Evolutionary conservation across 2,113 vertebrate species (phyloP).

Genomic region (Lethenteron reissneri): DNA sequence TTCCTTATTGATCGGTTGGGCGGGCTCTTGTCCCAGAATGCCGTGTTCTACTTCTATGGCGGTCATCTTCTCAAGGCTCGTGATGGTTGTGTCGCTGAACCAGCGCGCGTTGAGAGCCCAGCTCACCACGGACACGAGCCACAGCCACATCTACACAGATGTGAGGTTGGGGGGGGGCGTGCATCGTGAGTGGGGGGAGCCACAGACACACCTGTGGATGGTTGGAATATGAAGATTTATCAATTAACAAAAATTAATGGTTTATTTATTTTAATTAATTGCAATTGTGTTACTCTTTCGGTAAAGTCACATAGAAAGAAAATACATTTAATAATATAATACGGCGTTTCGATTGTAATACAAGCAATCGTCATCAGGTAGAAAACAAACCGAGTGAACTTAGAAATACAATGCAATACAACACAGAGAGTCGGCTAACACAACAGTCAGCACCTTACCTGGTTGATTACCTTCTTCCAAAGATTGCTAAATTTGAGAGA

Average conservation of each 20-base stretch:
- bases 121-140: slow-evolving; percentile 26
- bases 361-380: too few relatives aligned
- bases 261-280: not conserved
- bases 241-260: not conserved
- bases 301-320: not conserved
- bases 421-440: too few relatives aligned
- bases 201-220: not conserved
- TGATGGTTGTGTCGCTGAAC: slow-evolving; percentile 29
- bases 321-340: slow-evolving; percentile 10
- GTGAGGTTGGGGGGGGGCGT: too few relatives aligned
- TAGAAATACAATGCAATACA: too few relatives aligned
- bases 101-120: slow-evolving; percentile 33
- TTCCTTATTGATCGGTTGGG: too few relatives aligned
- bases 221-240: not conserved
- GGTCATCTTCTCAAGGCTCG: slow-evolving; percentile 33
- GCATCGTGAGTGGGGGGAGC: too few relatives aligned
- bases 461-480: too few relatives aligned
- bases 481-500: too few relatives aligned
- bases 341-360: slow-evolving; percentile 12
- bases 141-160: slow-evolving; percentile 29
- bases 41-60: slow-evolving; percentile 40
- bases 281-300: not conserved
- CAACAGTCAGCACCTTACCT: too few relatives aligned
- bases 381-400: too few relatives aligned
- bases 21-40: too few relatives aligned